Base-by-base conservation (phyloP, 35 echinoderm and acorn worm species). In the Nesometra sesokonis region DNA sequence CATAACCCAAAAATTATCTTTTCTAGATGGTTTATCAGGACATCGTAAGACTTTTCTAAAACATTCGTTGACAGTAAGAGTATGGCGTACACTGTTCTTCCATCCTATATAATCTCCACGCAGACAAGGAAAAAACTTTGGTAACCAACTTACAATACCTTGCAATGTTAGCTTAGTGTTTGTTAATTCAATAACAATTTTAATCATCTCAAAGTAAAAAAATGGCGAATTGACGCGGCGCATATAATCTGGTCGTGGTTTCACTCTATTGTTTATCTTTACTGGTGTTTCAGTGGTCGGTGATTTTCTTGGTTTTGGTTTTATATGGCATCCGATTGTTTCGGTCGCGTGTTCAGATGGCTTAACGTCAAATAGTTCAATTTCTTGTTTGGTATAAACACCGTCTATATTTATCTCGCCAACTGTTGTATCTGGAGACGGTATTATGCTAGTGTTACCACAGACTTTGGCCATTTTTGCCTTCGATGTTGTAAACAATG, bases 151-250 rank as follows among this genome's bases (percentile, higher is more conserved):
- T 7, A 91, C 77, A 13, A 97, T 97, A 35, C 93, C 92, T 3
- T 86, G 77, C 34, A 97, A 86, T 0, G 95, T 97, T 30, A 93
- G 76, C 77, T 88, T 92, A 4, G 77, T 36, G 17, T 30, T 77
- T 5, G 86, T 80, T 0, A 90, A 93, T 76, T 87, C 77, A 29
- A 97, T 93, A 3, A 92, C 95, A 57, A 87, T 86, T 17, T 86
- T 85, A 78, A 97, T 97, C 39, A 97, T 81, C 85, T 97, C 95
- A 8, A 89, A 81, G 82, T 93, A 97, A 11, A 92, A 91, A 31
- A 87, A 91, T 4, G 93, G 89, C 0, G 89, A 89, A 32, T 91
- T 94, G 34, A 88, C 84, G 11, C 85, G 90, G 0, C 93, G 67
- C 37, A 34, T 67, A 36, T 94, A 88, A 0, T 86, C 34, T 33